Percentiles rank a stretch among this genome's conserved stretches.
Conservation (phyloP, 2,888 invertebrate species). For the Lysandra coridon region DNA sequence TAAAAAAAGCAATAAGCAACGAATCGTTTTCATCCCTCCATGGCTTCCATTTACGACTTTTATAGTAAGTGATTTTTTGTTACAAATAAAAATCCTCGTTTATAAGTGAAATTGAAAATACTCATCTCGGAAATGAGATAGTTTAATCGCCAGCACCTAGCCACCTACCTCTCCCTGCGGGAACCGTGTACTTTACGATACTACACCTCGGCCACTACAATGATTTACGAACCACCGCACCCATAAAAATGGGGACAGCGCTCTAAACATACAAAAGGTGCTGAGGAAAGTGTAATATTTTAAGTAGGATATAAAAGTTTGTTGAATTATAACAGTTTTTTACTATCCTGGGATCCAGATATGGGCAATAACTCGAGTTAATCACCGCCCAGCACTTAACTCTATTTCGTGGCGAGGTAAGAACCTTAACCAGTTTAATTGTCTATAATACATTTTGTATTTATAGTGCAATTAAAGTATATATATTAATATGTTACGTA, state of each 20-base stretch:
- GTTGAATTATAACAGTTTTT: conserved; percentile 79
- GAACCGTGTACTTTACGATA: conserved; percentile 71
- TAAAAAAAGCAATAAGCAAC: not conserved
- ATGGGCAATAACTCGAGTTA: conserved; percentile 13
- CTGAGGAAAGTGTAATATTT: conserved; percentile 80
- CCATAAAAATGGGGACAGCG: conserved; percentile 78
- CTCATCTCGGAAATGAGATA: conserved; percentile 29
- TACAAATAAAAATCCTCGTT: conserved; percentile 48
- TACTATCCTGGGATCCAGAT: conserved; percentile 52
- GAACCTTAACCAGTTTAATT: not conserved
- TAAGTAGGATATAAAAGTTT: conserved; percentile 77
- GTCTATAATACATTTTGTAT: conserved; percentile 2
- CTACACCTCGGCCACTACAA: conserved; percentile 71
- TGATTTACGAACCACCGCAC: conserved; percentile 76
- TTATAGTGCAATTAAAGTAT: not conserved
- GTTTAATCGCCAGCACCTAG: conserved; percentile 36
- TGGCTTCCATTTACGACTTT: conserved; percentile 8
- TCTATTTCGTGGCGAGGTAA: not conserved
- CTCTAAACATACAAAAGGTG: conserved; percentile 80
- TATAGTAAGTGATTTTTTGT: conserved; percentile 47
- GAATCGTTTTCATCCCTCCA: conserved; percentile 10
- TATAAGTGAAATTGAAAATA: conserved; percentile 33
- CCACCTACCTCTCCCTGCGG: conserved; percentile 50
- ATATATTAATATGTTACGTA: no score
- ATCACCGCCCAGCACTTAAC: conserved; percentile 12